Percentiles rank a stretch among this genome's conserved stretches.
Evolutionary conservation across 2,797 vertebrate species (phyloP).

Genomic region (Clarias fuscus): DNA sequence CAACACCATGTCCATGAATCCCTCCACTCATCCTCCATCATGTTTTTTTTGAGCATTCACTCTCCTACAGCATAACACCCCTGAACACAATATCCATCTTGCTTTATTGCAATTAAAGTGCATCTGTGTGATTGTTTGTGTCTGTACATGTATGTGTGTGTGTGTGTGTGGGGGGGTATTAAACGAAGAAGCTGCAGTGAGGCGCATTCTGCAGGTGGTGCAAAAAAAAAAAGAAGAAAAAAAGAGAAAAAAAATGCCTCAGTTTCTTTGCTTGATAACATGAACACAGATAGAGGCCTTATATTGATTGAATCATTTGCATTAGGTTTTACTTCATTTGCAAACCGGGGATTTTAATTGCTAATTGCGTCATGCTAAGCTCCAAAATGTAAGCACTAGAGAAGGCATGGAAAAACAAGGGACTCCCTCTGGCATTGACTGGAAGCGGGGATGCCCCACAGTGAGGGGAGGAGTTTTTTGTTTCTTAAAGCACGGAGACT

Average conservation of each 20-base stretch:
- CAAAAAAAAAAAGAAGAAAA: slow-evolving; percentile 18
- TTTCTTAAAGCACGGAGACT: slow-evolving; percentile 3
- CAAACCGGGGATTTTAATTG: slow-evolving; percentile 3
- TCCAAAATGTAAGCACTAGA: slow-evolving; percentile 26
- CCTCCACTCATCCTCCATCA: slow-evolving; percentile 3
- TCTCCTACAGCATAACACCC: neutral
- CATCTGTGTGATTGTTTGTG: slow-evolving; percentile 34
- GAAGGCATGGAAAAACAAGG: slow-evolving; percentile 31
- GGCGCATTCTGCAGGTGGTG: slow-evolving; percentile 94
- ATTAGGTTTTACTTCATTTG: neutral
- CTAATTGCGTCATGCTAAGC: slow-evolving; percentile 17
- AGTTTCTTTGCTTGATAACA: slow-evolving; percentile 38
- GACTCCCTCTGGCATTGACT: slow-evolving; percentile 47
- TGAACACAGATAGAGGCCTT: slow-evolving; percentile 46
- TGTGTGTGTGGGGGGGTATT: slow-evolving; percentile 59
- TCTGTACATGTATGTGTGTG: slow-evolving; percentile 48
- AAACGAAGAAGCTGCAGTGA: slow-evolving; percentile 81
- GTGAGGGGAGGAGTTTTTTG: slow-evolving; percentile 27
- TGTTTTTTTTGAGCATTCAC: neutral
- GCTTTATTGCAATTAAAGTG: slow-evolving; percentile 36
- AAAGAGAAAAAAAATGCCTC: neutral
- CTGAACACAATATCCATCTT: slow-evolving; percentile 11
- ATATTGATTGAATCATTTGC: neutral
- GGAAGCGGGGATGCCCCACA: slow-evolving; percentile 45
- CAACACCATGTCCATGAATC: neutral